Conservation (phyloP, 2,113 vertebrate genomes). For the Malurus alboscapulatus region DNA sequence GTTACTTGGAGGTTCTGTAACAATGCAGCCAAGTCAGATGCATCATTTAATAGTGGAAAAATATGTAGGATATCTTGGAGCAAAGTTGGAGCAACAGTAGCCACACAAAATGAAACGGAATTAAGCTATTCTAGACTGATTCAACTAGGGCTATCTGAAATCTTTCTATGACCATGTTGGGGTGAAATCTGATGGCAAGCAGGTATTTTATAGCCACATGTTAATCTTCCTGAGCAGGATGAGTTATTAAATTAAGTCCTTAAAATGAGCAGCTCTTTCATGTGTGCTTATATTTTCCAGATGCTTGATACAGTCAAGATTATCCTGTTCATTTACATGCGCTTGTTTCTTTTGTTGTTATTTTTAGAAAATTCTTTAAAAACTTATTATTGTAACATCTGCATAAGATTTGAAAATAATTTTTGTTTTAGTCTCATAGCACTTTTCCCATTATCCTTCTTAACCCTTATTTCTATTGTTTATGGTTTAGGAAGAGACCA, state of each 20-base stretch:
- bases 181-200: constrained; percentile 3
- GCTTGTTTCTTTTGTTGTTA: neutral
- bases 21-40: neutral
- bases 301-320: constrained; percentile 10
- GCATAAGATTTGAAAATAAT: neutral
- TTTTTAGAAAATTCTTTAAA: constrained; percentile 18
- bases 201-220: neutral
- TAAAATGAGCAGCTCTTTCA: constrained; percentile 5
- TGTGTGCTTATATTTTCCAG: constrained; percentile 4
- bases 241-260: constrained; percentile 15
- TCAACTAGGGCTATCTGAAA: neutral
- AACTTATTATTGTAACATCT: neutral
- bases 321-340: neutral
- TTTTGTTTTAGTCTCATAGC: neutral
- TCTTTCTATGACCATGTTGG: neutral
- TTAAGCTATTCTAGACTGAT: neutral
- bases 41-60: neutral
- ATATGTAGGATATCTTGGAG: neutral
- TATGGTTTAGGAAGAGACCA: neutral
- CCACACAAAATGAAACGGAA: neutral
- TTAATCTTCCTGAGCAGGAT: neutral
- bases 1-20: neutral
- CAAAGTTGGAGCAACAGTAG: neutral
- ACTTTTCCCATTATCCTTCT: neutral
- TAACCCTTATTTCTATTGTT: neutral